Evolutionary conservation across 1,140 invertebrate species (phyloP).

Genomic region (Plodia interpunctella): DNA sequence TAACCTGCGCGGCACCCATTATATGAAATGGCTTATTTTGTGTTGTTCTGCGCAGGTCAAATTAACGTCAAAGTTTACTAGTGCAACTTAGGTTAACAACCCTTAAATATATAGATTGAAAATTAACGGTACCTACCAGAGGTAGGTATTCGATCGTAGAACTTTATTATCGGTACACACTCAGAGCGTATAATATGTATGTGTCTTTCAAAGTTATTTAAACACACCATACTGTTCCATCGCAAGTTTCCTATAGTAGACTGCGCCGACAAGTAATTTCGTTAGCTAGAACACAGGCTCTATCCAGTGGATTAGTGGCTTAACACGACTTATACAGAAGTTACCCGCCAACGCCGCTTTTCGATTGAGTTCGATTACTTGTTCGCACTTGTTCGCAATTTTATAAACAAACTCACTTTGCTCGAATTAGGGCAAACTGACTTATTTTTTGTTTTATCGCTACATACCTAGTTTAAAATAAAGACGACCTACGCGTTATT

Average conservation of each 20-base stretch:
- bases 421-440: background rate
- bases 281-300: constrained; percentile 1
- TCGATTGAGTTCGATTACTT: background rate
- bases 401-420: background rate
- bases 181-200: no score
- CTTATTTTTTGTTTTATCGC: background rate
- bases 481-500: no score
- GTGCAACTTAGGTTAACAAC: no score
- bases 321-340: constrained; percentile 1
- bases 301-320: background rate
- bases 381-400: background rate
- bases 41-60: no score
- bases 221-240: background rate
- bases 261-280: background rate
- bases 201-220: background rate
- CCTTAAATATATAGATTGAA: no score
- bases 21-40: no score
- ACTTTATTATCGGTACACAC: no score
- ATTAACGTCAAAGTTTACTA: no score
- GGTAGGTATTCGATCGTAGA: background rate
- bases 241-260: background rate
- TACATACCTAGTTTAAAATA: no score
- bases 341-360: background rate
- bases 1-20: no score
- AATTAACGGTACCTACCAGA: no score